phyloP scores from a whole-genome alignment of 1,140 invertebrate species.

The Chironomus tepperi region DNA sequence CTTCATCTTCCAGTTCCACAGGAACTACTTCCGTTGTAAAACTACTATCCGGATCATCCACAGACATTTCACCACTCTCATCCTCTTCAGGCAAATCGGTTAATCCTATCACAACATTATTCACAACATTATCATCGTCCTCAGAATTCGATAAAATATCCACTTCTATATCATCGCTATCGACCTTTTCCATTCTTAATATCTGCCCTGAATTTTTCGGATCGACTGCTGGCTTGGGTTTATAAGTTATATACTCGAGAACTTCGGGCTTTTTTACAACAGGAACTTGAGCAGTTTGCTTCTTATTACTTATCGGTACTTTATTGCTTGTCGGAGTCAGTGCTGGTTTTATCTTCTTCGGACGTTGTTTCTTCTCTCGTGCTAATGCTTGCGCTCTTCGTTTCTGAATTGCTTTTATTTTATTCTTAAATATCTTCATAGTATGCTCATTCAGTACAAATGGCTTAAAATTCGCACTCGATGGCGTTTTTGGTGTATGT shows the following conservation, averaged over 20 bases:
- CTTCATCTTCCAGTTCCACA: slow-evolving; percentile 10
- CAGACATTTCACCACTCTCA: not conserved
- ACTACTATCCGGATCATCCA: not conserved
- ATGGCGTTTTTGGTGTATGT: not conserved
- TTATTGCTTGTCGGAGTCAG: not conserved
- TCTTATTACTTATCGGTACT: not conserved
- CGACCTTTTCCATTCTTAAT: not conserved
- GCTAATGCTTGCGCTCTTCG: slow-evolving; percentile 14
- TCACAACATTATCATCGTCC: not conserved
- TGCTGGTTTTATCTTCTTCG: not conserved
- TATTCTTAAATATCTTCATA: slow-evolving; percentile 6
- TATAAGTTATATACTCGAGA: not conserved
- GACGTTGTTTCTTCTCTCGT: not conserved
- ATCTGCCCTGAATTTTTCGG: not conserved
- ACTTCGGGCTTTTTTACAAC: not conserved
- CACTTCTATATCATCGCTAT: slow-evolving; percentile 1
- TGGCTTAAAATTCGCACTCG: not conserved
- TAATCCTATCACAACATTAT: not conserved
- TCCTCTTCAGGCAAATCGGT: not conserved
- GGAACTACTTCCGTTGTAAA: not conserved
- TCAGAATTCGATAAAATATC: slow-evolving; percentile 17
- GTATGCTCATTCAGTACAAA: not conserved
- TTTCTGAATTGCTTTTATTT: slow-evolving; percentile 23
- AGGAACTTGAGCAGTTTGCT: not conserved
- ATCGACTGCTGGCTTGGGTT: not conserved